These are phyloP conservation scores for Eupithecia exiguata DNA, from an alignment of 2,888 invertebrate species.

Conservation along the genomic window DNA sequence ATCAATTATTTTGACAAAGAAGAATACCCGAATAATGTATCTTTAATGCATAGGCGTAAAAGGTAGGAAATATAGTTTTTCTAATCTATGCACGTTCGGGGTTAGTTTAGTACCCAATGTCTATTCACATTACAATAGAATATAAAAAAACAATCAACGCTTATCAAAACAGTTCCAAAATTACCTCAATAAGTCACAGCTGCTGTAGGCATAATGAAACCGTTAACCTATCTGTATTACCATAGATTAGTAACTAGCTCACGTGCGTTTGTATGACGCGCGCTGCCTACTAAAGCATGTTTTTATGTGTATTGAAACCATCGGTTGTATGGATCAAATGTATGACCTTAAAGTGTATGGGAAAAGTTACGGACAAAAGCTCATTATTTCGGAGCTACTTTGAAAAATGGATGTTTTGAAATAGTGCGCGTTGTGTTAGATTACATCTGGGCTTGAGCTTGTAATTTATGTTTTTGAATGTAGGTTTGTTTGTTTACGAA, in stretches of 20 bases:
- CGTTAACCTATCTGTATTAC: slow-evolving; percentile 56
- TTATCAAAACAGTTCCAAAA: slow-evolving; percentile 46
- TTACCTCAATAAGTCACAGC: slow-evolving; percentile 42
- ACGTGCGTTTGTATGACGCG: slow-evolving; percentile 66
- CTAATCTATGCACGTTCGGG: not conserved
- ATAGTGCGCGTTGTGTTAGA: slow-evolving; percentile 33
- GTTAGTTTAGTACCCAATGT: not conserved
- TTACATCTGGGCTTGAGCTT: slow-evolving; percentile 29
- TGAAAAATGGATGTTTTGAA: slow-evolving; percentile 45
- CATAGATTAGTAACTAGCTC: slow-evolving; percentile 65
- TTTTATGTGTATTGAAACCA: slow-evolving; percentile 82
- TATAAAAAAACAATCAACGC: slow-evolving; percentile 33
- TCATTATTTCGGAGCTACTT: slow-evolving; percentile 45
- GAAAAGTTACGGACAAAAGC: slow-evolving; percentile 46
- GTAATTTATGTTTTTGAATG: slow-evolving; percentile 32
- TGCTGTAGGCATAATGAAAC: slow-evolving; percentile 59
- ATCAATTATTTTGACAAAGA: not conserved
- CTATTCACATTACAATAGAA: slow-evolving; percentile 25
- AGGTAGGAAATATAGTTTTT: not conserved
- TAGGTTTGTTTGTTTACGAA: slow-evolving; percentile 30
- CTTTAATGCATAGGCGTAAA: not conserved
- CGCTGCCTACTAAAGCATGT: slow-evolving; percentile 68
- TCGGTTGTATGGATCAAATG: slow-evolving; percentile 69
- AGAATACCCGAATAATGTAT: not conserved
- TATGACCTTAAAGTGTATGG: slow-evolving; percentile 51